These are phyloP conservation scores for Nothobranchius furzeri DNA, from an alignment of 2,113 vertebrate species.

Conservation along the genomic window DNA sequence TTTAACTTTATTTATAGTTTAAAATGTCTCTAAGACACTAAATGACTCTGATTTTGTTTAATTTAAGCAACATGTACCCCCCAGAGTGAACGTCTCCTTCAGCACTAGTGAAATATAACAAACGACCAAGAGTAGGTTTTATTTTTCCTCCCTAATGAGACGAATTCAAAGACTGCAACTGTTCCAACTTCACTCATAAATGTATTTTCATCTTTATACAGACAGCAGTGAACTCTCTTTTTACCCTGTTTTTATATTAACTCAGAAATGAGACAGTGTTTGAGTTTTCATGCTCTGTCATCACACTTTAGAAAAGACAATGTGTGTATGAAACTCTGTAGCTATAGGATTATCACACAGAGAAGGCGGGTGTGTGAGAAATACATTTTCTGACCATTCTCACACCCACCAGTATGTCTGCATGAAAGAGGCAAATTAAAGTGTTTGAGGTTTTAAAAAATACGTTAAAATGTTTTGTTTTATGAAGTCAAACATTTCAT, in stretches of 20 bases:
- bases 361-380: conserved; percentile 10
- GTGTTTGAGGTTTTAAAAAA: no score
- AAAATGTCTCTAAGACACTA: background rate
- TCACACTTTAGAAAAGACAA: background rate
- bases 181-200: conserved; percentile 16
- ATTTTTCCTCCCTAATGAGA: background rate
- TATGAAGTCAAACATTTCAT: background rate
- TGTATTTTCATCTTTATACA: background rate
- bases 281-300: background rate
- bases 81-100: background rate
- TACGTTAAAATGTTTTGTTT: no score
- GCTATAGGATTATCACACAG: background rate
- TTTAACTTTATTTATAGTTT: no score
- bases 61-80: background rate
- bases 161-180: background rate
- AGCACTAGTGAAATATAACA: background rate
- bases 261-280: background rate
- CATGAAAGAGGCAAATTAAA: background rate
- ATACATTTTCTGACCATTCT: background rate
- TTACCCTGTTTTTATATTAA: conserved; percentile 21
- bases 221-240: conserved; percentile 15
- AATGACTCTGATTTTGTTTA: background rate
- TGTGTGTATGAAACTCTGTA: background rate
- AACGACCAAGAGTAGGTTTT: background rate
- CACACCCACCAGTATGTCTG: conserved; percentile 7